Conservation (phyloP, 2,113 vertebrate genomes). For the Corydoras sp. region DNA sequence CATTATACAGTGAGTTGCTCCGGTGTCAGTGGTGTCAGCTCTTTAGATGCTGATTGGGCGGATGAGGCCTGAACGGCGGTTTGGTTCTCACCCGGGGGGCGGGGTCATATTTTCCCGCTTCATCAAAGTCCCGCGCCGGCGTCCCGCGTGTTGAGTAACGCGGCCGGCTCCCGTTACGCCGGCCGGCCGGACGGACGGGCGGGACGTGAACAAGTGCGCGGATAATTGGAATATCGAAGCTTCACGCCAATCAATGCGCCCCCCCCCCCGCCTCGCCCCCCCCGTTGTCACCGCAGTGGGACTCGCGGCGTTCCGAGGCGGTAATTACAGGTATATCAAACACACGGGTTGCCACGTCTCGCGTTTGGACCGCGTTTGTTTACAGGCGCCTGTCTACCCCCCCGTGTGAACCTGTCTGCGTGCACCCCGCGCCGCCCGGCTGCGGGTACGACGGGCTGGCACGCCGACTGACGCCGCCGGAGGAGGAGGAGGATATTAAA, state of each 20-base stretch:
- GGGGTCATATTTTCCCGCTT: constrained; percentile 42
- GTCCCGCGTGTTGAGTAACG: constrained; percentile 41
- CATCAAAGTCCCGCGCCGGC: constrained; percentile 35
- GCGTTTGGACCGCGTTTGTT: constrained; percentile 52
- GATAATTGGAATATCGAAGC: constrained; percentile 31
- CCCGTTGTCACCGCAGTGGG: constrained; percentile 24
- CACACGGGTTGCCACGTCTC: constrained; percentile 38
- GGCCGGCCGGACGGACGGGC: too few species aligned
- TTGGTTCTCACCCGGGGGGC: constrained; percentile 42
- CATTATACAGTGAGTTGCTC: neutral
- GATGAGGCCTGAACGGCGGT: constrained; percentile 33
- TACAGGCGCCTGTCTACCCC: constrained; percentile 63
- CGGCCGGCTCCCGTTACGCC: constrained; percentile 28
- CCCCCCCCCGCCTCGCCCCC: too few species aligned
- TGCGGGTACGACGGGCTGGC: constrained; percentile 62
- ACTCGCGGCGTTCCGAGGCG: constrained; percentile 41
- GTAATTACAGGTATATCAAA: constrained; percentile 52
- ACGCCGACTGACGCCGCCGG: constrained; percentile 60
- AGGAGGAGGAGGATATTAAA: constrained; percentile 71
- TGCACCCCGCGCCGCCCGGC: constrained; percentile 60
- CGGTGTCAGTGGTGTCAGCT: constrained; percentile 33
- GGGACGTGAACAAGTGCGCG: neutral
- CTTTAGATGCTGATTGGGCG: constrained; percentile 29
- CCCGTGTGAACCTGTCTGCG: constrained; percentile 60
- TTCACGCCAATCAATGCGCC: constrained; percentile 39